Evolutionary conservation across 2,888 invertebrate species (phyloP).

Genomic region (Malacosoma neustria): DNA sequence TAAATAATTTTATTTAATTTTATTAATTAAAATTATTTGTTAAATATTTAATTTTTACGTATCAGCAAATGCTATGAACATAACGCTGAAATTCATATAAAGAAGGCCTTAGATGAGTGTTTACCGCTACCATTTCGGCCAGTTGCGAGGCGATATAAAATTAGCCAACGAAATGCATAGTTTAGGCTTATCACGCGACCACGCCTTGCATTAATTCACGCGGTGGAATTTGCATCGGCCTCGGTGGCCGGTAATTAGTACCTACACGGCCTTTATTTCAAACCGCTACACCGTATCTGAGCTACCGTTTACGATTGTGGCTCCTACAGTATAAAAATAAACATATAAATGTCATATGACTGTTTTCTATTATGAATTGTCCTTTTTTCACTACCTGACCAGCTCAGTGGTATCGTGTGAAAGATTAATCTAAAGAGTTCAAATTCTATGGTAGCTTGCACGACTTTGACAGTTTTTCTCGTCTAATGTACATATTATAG

Average conservation of each 20-base stretch:
- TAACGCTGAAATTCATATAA: too few species aligned
- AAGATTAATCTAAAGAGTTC: too few species aligned
- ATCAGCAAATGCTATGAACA: conserved; percentile 27
- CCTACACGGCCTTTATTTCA: conserved; percentile 67
- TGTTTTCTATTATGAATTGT: too few species aligned
- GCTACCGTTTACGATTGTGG: conserved; percentile 47
- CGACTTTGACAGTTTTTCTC: too few species aligned
- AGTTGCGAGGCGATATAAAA: not conserved
- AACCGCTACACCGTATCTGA: conserved; percentile 48
- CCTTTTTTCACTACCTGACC: too few species aligned
- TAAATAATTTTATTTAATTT: too few species aligned
- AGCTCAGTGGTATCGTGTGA: too few species aligned
- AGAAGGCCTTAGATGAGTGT: conserved; percentile 8
- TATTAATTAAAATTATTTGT: too few species aligned
- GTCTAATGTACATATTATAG: too few species aligned
- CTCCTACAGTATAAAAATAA: conserved; percentile 28
- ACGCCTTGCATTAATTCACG: not conserved
- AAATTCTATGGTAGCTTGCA: too few species aligned
- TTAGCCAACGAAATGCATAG: not conserved
- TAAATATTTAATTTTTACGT: too few species aligned
- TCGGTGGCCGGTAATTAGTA: conserved; percentile 48
- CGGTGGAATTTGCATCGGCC: conserved; percentile 7
- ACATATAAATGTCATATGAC: too few species aligned
- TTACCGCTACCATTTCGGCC: not conserved
- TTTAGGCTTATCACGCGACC: not conserved